phyloP scores from a whole-genome alignment of 35 echinoderm and acorn worm species.

The Strongylocentrotus purpuratus region DNA sequence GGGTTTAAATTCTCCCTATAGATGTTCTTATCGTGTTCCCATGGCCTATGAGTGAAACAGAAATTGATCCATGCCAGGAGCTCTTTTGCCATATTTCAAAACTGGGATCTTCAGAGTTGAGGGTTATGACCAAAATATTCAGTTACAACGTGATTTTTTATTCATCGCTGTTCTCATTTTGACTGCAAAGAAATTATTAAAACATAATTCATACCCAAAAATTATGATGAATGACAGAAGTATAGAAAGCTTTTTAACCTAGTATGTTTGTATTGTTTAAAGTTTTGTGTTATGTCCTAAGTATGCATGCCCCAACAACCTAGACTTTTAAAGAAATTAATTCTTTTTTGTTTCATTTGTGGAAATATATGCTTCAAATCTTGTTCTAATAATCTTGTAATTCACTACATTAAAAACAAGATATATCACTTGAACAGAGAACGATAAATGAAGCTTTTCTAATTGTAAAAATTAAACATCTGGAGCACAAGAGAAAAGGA shows the following conservation, averaged over 20 bases:
- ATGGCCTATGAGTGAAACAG: neutral
- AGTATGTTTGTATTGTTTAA: neutral
- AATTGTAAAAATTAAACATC: neutral
- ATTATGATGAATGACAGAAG: neutral
- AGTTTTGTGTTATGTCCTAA: neutral
- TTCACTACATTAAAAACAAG: neutral
- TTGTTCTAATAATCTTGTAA: too few species aligned
- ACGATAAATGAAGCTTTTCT: neutral
- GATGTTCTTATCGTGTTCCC: neutral
- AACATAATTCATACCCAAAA: neutral
- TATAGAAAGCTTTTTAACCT: neutral
- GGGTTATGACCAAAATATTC: neutral
- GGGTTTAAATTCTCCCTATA: neutral
- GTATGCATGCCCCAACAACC: neutral
- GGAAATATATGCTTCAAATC: too few species aligned
- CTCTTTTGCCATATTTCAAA: neutral
- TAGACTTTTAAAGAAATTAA: too few species aligned
- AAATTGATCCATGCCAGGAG: neutral
- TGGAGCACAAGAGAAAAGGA: neutral
- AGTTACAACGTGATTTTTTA: neutral
- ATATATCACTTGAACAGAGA: neutral
- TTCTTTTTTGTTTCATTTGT: too few species aligned
- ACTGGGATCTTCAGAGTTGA: neutral
- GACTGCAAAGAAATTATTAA: neutral
- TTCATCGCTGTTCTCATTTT: neutral